A percentile compares a stretch with the other conserved stretches of the same genome.
These are phyloP conservation scores for Hucho hucho DNA, from an alignment of 2,113 vertebrate genomes.

Conservation along the genomic window DNA sequence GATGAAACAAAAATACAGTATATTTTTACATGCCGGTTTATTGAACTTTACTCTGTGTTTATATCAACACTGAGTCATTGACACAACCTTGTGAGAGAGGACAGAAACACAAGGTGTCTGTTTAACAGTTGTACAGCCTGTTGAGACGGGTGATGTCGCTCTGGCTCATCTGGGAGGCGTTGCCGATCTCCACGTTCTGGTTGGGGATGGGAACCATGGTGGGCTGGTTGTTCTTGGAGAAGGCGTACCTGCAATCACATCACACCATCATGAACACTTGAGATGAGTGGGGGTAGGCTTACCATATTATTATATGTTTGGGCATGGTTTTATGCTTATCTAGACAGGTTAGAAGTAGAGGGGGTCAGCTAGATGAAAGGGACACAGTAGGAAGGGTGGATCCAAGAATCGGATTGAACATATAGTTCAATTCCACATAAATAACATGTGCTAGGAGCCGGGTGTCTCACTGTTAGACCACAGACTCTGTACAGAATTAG, in stretches of 20 bases:
- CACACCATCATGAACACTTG: too few species aligned
- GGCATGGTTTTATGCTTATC: too few species aligned
- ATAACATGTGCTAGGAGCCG: too few species aligned
- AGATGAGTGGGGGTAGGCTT: too few species aligned
- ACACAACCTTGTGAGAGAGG: background rate
- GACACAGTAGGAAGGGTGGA: too few species aligned
- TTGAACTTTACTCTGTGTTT: background rate
- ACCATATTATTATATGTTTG: too few species aligned
- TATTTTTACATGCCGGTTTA: background rate
- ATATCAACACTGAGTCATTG: background rate
- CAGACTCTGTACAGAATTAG: too few species aligned
- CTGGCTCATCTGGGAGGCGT: slow-evolving; percentile 49
- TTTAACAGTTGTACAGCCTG: slow-evolving; percentile 58
- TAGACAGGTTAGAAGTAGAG: too few species aligned
- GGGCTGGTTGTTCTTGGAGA: slow-evolving; percentile 61
- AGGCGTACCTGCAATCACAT: slow-evolving; percentile 54
- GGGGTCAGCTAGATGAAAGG: too few species aligned
- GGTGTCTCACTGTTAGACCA: too few species aligned
- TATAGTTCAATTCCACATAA: too few species aligned
- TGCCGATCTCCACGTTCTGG: slow-evolving; percentile 55
- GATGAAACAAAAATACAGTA: background rate
- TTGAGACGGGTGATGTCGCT: slow-evolving; percentile 65
- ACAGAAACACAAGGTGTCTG: background rate
- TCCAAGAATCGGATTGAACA: too few species aligned
- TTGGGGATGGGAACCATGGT: slow-evolving; percentile 64